Evolutionary conservation across 2,113 vertebrate genomes (phyloP).

Genomic region (Mixornis gularis): DNA sequence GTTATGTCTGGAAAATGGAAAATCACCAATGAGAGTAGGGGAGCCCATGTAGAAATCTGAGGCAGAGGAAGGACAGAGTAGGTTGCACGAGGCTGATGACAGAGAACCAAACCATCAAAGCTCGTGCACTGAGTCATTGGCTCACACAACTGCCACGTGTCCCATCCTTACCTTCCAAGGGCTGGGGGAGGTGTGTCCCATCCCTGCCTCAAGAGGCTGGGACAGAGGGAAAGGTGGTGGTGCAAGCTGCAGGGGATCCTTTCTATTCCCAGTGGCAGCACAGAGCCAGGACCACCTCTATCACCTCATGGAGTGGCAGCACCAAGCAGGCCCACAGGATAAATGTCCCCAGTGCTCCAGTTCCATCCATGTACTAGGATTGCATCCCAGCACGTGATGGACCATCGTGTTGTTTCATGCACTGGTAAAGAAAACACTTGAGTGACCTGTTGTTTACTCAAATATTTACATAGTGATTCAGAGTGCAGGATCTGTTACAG

Average conservation of each 20-base stretch:
- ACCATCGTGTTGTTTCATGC: not conserved
- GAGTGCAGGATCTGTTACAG: not conserved
- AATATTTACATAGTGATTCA: not conserved
- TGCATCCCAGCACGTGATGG: not conserved
- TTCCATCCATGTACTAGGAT: rapidly evolving
- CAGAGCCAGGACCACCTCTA: not conserved
- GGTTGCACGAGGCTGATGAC: not conserved
- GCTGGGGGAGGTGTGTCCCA: not conserved
- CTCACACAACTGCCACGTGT: not conserved
- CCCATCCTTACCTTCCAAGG: rapidly evolving
- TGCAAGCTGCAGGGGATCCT: not conserved
- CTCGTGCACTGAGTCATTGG: not conserved
- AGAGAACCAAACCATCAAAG: not conserved
- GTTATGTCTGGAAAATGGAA: not conserved
- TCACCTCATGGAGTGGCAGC: not conserved
- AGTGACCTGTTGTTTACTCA: constrained; percentile 19
- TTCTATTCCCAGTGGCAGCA: not conserved
- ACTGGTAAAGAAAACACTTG: not conserved
- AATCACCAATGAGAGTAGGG: not conserved
- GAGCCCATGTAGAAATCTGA: not conserved
- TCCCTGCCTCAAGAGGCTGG: not conserved
- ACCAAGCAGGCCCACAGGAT: not conserved
- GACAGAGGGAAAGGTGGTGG: not conserved
- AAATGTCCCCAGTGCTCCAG: not conserved
- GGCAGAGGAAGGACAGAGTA: not conserved